Conservation (phyloP, 2,888 invertebrate species). For the Caenorhabditis doughertyi region DNA sequence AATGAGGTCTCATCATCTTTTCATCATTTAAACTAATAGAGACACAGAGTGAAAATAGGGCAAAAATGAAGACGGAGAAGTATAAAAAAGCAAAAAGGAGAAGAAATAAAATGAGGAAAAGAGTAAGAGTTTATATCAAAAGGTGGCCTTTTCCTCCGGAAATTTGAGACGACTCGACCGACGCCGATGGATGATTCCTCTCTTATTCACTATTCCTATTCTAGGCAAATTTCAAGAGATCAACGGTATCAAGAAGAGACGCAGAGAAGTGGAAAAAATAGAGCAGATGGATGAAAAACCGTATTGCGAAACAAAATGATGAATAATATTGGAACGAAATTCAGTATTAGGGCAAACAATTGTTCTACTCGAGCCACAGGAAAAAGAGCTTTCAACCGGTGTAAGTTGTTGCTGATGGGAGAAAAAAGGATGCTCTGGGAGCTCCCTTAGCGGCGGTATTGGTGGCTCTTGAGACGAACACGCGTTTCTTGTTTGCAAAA, state of each 20-base stretch:
- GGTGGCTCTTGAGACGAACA: slow-evolving; percentile 60
- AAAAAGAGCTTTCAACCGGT: slow-evolving; percentile 34
- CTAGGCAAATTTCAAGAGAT: slow-evolving; percentile 12
- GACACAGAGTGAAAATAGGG: slow-evolving; percentile 13
- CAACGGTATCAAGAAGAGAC: not conserved
- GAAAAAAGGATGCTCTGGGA: slow-evolving; percentile 27
- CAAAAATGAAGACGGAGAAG: not conserved
- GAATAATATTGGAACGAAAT: too few species aligned
- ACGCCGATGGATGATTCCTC: slow-evolving; percentile 18
- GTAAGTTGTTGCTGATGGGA: slow-evolving; percentile 51
- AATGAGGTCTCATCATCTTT: slow-evolving; percentile 46
- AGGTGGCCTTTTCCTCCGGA: slow-evolving; percentile 49
- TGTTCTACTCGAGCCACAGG: too few species aligned
- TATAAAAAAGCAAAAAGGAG: slow-evolving; percentile 9
- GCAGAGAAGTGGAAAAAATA: not conserved
- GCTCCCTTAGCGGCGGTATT: slow-evolving; percentile 28
- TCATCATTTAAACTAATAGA: slow-evolving; percentile 17
- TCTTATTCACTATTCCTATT: slow-evolving; percentile 17
- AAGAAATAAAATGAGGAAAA: slow-evolving; percentile 5
- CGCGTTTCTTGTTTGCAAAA: slow-evolving; percentile 59
- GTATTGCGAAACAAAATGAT: slow-evolving; percentile 16
- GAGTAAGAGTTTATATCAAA: slow-evolving; percentile 57
- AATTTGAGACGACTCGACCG: slow-evolving; percentile 51
- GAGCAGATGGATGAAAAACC: not conserved
- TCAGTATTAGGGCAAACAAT: too few species aligned